Base-by-base conservation (phyloP, 2,797 vertebrate species). In the Mallotus villosus region DNA sequence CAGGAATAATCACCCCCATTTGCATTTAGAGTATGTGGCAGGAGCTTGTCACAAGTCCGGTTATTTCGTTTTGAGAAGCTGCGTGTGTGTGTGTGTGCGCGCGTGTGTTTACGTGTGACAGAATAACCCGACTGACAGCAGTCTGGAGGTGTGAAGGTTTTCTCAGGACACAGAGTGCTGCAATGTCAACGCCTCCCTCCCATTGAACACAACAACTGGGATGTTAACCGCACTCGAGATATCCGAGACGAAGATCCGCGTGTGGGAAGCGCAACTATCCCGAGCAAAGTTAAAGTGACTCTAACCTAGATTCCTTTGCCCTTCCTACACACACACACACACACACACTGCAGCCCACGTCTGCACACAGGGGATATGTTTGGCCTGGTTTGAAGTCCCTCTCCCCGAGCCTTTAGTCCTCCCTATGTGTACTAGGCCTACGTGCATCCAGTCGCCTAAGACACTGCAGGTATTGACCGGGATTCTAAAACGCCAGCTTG, bases 21-120 rank as follows among this genome's bases (percentile, higher is more conserved):
- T 94, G 92, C 94, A 95, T 95, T 93, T 94, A 94, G 92, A 94
- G 93, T 92, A 89, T 94, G 83, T 85, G 46, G 83, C 66, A 5
- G n/a, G 32, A 32, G 22, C 65, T 53, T 24, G 65, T 25, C 16
- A 25, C 25, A 25, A 67, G 37, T 19, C 65, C 49, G 4, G 46
- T 27, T 53, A 29, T 29, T 9, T 53, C 27, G 46, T 16, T 51
- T 37, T 3, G 41, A 46, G 84, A 80, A 74, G 74, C 58, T 76
- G 62, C 63, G 27, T n/a, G n/a, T n/a, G 62, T 29, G 27, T 4
- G n/a, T 6, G 64, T 16, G 9, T 32, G 68, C 21, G 55, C 29
- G 62, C 51, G 67, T 63, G 72, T 58, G 60, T 67, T 25, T 57
- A n/a, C 32, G 49, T 34, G 34, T 5, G 60, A 29, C 22, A 12